These are phyloP conservation scores for Bactericera cockerelli DNA, from an alignment of 1,140 invertebrate genomes.

Conservation along the genomic window DNA sequence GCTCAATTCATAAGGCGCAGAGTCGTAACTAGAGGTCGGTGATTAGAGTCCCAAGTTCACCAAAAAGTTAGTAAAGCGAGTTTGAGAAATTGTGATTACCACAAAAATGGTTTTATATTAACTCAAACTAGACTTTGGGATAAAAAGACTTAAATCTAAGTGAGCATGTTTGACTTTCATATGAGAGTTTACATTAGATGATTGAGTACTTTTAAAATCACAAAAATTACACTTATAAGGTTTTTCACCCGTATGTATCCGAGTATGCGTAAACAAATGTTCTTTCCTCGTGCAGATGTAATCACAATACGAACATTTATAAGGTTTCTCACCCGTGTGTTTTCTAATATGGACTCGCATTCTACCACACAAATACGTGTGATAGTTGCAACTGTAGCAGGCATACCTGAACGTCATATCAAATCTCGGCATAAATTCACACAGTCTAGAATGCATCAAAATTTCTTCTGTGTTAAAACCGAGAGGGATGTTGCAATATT, in stretches of 20 bases:
- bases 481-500: constrained; percentile 1
- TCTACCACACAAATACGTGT: not conserved
- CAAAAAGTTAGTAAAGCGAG: too few species aligned
- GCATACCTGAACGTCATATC: not conserved
- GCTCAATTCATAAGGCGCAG: too few species aligned
- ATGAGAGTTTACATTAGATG: constrained; percentile 4
- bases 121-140: too few species aligned
- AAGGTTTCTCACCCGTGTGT: constrained; percentile 86
- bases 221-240: constrained; percentile 7
- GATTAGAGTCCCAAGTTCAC: too few species aligned
- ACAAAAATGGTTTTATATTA: too few species aligned
- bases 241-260: constrained; percentile 78
- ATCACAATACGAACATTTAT: constrained; percentile 92
- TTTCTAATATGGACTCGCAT: constrained; percentile 58
- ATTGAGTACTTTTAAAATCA: constrained; percentile 2
- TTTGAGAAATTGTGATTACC: too few species aligned
- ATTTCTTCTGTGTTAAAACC: not conserved
- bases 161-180: constrained; percentile 6
- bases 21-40: too few species aligned
- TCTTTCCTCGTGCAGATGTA: constrained; percentile 84
- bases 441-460: not conserved
- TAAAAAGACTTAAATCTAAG: not conserved
- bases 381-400: constrained; percentile 20
- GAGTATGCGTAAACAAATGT: constrained; percentile 86
- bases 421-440: not conserved